Percentiles rank a stretch among this genome's conserved stretches.
Conservation (phyloP, 2,888 invertebrate species). For the Agriopis marginaria region DNA sequence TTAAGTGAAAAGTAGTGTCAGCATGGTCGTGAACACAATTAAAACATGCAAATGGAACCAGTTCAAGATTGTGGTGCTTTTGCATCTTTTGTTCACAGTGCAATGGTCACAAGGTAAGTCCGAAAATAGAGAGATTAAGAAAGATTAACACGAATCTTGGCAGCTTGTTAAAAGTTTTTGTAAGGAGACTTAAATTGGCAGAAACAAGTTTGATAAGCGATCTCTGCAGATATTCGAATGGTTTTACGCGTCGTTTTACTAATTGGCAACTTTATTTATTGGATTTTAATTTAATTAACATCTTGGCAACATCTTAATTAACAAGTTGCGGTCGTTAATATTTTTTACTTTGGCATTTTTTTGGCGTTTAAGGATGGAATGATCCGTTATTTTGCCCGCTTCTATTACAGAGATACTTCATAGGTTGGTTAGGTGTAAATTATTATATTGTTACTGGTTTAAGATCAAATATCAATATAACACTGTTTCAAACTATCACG, state of each 20-base stretch:
- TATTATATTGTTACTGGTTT: conserved; percentile 29
- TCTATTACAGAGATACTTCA: too few relatives aligned
- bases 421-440: not conserved
- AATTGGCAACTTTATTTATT: conserved; percentile 27
- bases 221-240: conserved; percentile 31
- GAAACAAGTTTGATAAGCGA: conserved; percentile 39
- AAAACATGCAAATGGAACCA: conserved; percentile 76
- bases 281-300: conserved; percentile 23
- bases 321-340: conserved; percentile 17
- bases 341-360: conserved; percentile 5
- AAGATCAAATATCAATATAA: conserved; percentile 7
- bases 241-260: conserved; percentile 33
- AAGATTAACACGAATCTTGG: conserved; percentile 26
- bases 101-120: conserved; percentile 72
- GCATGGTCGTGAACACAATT: conserved; percentile 79
- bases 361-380: not conserved
- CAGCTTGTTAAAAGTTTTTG: conserved; percentile 33
- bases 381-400: too few relatives aligned
- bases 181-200: conserved; percentile 39
- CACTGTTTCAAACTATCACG: too few relatives aligned
- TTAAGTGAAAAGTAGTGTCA: conserved; percentile 73
- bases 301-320: conserved; percentile 14
- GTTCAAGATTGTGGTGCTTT: conserved; percentile 73
- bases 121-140: conserved; percentile 34
- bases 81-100: conserved; percentile 74